Evolutionary conservation across 2,888 invertebrate species (phyloP).

Genomic region (Noctuana brunneofusca): DNA sequence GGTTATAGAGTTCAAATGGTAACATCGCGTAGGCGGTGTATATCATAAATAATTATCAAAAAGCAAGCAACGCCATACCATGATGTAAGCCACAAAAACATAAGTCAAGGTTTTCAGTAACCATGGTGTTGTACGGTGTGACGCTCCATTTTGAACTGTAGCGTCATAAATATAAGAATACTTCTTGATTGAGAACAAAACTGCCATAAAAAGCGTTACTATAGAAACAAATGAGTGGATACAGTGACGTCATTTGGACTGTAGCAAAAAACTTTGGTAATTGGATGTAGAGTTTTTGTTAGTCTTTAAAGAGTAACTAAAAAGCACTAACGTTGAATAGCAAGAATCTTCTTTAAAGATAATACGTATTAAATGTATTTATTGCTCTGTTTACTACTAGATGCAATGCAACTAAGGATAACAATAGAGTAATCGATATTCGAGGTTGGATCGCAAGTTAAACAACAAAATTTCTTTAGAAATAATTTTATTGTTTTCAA

Average conservation of each 20-base stretch:
- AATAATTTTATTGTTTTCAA: neutral
- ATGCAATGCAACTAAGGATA: too few relatives aligned
- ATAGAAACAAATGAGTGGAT: conserved; percentile 15
- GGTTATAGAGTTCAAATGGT: conserved; percentile 8
- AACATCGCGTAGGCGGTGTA: neutral
- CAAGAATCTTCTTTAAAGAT: too few relatives aligned
- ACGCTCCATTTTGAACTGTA: conserved; percentile 8
- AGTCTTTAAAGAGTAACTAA: neutral
- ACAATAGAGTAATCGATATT: too few relatives aligned
- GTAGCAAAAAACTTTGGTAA: conserved; percentile 3
- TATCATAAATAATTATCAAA: conserved; percentile 33
- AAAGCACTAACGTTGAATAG: too few relatives aligned
- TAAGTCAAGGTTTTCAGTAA: conserved; percentile 47
- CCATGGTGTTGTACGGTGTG: conserved; percentile 1
- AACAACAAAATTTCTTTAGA: neutral
- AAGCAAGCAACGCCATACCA: conserved; percentile 15
- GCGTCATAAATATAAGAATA: neutral
- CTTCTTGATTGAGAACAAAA: neutral
- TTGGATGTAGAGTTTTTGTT: neutral
- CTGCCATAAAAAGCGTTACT: conserved; percentile 22
- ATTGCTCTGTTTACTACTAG: too few relatives aligned
- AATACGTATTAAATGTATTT: neutral
- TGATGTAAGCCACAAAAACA: conserved; percentile 45
- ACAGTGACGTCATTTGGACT: conserved; percentile 19
- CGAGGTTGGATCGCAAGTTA: neutral